Conservation (phyloP, 2,888 invertebrate species). For the Atethmia centrago region DNA sequence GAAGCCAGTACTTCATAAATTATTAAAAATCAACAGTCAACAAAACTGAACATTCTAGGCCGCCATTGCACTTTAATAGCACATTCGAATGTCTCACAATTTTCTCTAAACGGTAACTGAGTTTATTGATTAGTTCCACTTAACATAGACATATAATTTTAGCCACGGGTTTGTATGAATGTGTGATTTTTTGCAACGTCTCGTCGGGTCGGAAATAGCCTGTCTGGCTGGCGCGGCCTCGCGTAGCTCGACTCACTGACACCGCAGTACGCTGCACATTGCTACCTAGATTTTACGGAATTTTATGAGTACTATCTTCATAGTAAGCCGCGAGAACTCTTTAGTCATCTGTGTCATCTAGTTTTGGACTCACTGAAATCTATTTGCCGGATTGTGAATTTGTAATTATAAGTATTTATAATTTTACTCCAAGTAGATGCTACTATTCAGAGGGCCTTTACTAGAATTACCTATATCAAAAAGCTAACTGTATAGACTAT, state of each 20-base stretch:
- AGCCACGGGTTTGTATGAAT: conserved; percentile 54
- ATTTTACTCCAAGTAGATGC: neutral
- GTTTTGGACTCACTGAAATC: neutral
- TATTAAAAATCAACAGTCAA: conserved; percentile 10
- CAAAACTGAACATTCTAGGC: conserved; percentile 16
- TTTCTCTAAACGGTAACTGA: conserved; percentile 54
- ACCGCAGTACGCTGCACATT: conserved; percentile 36
- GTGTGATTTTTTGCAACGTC: conserved; percentile 67
- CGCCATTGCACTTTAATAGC: conserved; percentile 31
- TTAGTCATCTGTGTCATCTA: neutral
- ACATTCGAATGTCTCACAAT: conserved; percentile 41
- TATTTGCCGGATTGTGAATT: neutral
- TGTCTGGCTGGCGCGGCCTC: conserved; percentile 68
- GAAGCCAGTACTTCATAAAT: neutral
- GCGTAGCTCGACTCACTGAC: conserved; percentile 40
- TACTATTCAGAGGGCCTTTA: neutral
- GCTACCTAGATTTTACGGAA: conserved; percentile 41
- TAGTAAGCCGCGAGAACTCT: conserved; percentile 17
- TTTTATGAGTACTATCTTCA: conserved; percentile 22
- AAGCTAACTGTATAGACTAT: neutral
- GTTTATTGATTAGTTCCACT: conserved; percentile 55
- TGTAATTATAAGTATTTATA: neutral
- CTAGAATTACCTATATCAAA: neutral
- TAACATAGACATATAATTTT: conserved; percentile 61
- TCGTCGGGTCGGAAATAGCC: conserved; percentile 70